Percentiles rank a stretch among this genome's conserved stretches.
These are phyloP conservation scores for Acrossocheilus wenchowensis DNA, from an alignment of 2,797 vertebrate genomes.

Conservation along the genomic window DNA sequence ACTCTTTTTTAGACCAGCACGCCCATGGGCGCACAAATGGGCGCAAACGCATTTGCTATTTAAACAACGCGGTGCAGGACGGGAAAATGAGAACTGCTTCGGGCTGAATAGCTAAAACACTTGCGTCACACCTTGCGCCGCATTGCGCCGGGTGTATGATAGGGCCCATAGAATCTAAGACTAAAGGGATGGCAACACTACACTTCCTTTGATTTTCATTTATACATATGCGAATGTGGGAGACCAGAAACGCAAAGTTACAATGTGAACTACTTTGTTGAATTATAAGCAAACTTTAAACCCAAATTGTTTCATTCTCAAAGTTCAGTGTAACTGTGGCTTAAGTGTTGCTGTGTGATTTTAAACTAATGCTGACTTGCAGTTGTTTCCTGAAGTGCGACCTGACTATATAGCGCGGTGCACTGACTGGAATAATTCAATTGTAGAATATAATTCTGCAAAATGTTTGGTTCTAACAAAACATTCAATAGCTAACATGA, in stretches of 20 bases:
- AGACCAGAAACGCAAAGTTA: background rate
- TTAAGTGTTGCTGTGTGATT: constrained; percentile 8
- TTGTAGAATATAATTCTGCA: constrained; percentile 34
- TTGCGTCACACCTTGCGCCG: no score
- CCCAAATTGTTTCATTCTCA: background rate
- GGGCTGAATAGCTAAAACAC: no score
- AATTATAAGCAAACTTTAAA: background rate
- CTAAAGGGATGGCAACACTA: background rate
- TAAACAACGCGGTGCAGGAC: no score
- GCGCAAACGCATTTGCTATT: no score
- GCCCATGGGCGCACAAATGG: no score
- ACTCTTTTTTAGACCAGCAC: no score
- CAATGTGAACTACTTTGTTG: no score
- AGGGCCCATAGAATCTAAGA: background rate
- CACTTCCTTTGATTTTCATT: background rate
- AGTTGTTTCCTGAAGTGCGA: background rate
- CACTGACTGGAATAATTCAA: constrained; percentile 14
- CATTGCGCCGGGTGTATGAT: no score
- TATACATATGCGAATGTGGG: background rate
- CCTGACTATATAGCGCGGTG: background rate
- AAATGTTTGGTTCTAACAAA: constrained; percentile 29
- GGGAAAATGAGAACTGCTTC: no score
- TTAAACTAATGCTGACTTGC: background rate
- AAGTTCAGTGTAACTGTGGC: background rate
- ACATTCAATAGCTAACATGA: constrained; percentile 42